phyloP scores from a whole-genome alignment of 2,113 vertebrate species.

The Elephantulus edwardii region DNA sequence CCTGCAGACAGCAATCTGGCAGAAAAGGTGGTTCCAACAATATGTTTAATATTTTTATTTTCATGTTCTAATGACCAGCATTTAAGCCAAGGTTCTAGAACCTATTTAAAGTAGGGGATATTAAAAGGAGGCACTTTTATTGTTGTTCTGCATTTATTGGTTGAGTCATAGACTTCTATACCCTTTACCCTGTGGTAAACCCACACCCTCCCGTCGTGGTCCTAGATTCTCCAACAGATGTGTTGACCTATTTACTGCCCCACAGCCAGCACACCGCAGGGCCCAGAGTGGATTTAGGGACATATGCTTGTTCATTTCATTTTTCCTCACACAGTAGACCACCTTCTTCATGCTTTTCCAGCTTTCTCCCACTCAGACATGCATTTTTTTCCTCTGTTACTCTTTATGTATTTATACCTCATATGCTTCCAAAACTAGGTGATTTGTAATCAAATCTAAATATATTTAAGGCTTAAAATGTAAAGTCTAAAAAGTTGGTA shows the following conservation, averaged over 20 bases:
- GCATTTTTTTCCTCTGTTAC: background rate
- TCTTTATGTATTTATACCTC: constrained; percentile 16
- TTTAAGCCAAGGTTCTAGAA: constrained; percentile 27
- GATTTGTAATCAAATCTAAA: constrained; percentile 51
- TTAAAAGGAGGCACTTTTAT: background rate
- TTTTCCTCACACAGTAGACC: background rate
- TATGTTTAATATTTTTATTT: constrained; percentile 31
- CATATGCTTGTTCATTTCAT: background rate
- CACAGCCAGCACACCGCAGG: background rate
- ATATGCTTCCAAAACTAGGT: constrained; percentile 22
- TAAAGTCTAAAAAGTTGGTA: constrained; percentile 2
- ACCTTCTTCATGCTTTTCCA: background rate
- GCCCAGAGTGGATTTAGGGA: background rate
- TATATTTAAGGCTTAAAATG: constrained; percentile 17
- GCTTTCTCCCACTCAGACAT: background rate
- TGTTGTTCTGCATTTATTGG: background rate
- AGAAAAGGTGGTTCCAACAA: background rate
- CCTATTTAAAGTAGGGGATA: background rate
- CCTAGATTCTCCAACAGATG: background rate
- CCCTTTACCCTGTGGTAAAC: background rate
- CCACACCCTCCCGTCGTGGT: background rate
- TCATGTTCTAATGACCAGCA: background rate
- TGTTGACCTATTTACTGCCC: background rate
- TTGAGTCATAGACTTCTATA: background rate
- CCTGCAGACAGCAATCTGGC: background rate